Conservation (phyloP, 1,140 invertebrate species). For the Sinonovacula constricta region DNA sequence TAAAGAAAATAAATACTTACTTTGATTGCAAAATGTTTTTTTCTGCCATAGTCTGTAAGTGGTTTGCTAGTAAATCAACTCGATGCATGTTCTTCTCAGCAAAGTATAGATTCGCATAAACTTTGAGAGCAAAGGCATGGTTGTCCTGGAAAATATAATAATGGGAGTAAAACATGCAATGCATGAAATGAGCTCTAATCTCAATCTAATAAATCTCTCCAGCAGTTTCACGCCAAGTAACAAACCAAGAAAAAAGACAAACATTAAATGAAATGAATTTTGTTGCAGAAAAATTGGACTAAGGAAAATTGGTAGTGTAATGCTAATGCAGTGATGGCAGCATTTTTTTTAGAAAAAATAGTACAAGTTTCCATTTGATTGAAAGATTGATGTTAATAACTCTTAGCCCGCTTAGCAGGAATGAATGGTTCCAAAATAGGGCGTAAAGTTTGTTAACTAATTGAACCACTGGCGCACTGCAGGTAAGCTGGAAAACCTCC, state of each 20-base stretch:
- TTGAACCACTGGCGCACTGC: too few relatives aligned
- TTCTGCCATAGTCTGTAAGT: constrained; percentile 87
- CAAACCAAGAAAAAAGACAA: background rate
- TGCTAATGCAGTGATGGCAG: too few relatives aligned
- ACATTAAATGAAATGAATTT: background rate
- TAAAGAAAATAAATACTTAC: too few relatives aligned
- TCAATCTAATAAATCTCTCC: background rate
- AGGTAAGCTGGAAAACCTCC: too few relatives aligned
- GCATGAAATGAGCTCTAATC: too few relatives aligned
- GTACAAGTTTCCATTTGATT: too few relatives aligned
- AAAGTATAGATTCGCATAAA: constrained; percentile 85
- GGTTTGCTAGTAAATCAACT: constrained; percentile 85
- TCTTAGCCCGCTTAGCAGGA: too few relatives aligned
- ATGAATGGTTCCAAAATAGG: too few relatives aligned
- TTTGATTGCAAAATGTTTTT: constrained; percentile 70
- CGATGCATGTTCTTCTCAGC: constrained; percentile 85
- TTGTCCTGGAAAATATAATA: constrained; percentile 78
- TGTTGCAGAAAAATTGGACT: background rate
- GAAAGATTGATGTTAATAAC: too few relatives aligned
- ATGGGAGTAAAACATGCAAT: background rate
- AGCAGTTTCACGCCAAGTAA: background rate
- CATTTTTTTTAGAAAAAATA: too few relatives aligned
- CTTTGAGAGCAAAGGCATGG: constrained; percentile 85
- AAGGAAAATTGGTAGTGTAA: background rate
- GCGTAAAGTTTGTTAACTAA: too few relatives aligned